These are phyloP conservation scores for Rhinichthys klamathensis DNA, from an alignment of 2,113 vertebrate species.

Conservation along the genomic window DNA sequence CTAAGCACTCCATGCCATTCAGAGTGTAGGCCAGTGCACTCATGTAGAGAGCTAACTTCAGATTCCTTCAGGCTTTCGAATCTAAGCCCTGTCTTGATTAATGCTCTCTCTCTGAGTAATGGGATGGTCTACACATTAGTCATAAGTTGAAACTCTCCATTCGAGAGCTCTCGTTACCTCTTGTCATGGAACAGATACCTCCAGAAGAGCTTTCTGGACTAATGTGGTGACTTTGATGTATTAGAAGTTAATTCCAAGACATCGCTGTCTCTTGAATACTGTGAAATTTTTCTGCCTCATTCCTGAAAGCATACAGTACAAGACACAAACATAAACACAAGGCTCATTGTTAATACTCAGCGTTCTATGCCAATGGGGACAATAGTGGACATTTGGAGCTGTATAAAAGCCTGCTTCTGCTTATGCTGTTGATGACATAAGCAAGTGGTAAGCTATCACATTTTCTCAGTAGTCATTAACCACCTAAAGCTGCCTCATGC, in stretches of 20 bases:
- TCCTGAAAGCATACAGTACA: slow-evolving; percentile 12
- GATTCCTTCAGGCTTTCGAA: slow-evolving; percentile 32
- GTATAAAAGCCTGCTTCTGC: slow-evolving; percentile 17
- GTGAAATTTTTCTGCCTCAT: slow-evolving; percentile 3
- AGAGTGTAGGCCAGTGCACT: slow-evolving; percentile 40
- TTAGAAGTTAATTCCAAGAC: slow-evolving; percentile 27
- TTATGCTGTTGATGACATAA: slow-evolving; percentile 51
- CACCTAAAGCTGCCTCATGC: slow-evolving; percentile 11
- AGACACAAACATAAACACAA: slow-evolving; percentile 40
- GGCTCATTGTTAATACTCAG: slow-evolving; percentile 48
- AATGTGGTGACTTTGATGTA: slow-evolving; percentile 45
- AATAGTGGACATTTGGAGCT: slow-evolving; percentile 42
- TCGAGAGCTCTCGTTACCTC: slow-evolving; percentile 27
- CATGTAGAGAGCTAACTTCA: slow-evolving; percentile 40
- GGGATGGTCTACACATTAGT: slow-evolving; percentile 40
- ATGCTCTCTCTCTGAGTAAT: slow-evolving; percentile 37
- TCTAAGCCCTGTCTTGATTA: slow-evolving; percentile 33
- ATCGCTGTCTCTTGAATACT: background rate
- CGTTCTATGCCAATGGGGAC: slow-evolving; percentile 48
- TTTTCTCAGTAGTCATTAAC: slow-evolving; percentile 46
- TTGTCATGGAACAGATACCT: slow-evolving; percentile 32
- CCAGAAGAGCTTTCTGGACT: slow-evolving; percentile 47
- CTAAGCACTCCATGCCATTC: slow-evolving; percentile 21
- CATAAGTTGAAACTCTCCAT: background rate
- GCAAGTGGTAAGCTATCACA: slow-evolving; percentile 42